phyloP scores from a whole-genome alignment of 2,113 vertebrate genomes.

The Epinephelus moara region DNA sequence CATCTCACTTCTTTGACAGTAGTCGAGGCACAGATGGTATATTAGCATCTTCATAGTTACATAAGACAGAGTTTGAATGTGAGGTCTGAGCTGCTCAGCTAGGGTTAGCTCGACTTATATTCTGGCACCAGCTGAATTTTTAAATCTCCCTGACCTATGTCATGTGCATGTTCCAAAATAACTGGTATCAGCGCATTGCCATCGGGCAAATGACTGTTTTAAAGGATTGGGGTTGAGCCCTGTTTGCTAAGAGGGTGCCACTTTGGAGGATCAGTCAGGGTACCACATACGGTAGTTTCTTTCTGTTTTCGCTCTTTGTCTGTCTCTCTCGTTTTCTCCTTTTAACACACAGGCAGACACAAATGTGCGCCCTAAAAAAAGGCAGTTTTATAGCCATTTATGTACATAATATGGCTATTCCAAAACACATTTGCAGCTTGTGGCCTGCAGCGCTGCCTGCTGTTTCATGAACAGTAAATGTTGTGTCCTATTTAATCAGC shows the following conservation, averaged over 20 bases:
- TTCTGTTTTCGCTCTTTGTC: background rate
- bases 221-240: conserved; percentile 11
- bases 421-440: conserved; percentile 8
- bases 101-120: background rate
- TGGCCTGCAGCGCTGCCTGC: conserved; percentile 12
- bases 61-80: background rate
- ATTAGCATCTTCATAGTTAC: background rate
- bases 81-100: background rate
- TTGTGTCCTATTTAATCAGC: background rate
- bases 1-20: background rate
- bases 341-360: background rate
- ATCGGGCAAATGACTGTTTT: conserved; percentile 31
- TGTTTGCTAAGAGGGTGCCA: conserved; percentile 3
- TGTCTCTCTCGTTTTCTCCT: background rate
- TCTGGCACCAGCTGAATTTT: no score
- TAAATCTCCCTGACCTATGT: background rate
- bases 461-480: conserved; percentile 32
- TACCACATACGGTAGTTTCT: background rate
- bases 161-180: conserved; percentile 14
- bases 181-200: background rate
- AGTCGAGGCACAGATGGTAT: background rate
- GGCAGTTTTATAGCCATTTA: background rate
- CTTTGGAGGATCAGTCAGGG: conserved; percentile 12
- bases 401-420: background rate
- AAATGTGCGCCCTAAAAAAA: background rate